These are phyloP conservation scores for Apocheima hispidaria DNA, from an alignment of 2,888 invertebrate genomes.

Conservation along the genomic window DNA sequence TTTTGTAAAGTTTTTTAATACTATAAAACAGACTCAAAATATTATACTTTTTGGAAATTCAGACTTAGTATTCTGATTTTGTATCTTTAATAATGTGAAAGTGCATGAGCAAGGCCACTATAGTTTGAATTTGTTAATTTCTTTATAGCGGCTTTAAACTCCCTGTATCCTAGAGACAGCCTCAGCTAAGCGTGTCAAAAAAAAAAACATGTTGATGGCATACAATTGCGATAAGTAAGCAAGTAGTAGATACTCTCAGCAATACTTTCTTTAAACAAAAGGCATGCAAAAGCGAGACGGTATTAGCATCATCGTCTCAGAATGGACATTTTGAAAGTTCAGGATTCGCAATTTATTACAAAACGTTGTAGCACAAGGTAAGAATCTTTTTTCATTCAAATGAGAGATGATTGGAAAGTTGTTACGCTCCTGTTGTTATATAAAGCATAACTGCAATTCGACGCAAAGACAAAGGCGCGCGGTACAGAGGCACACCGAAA, in stretches of 20 bases:
- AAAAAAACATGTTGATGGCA: no score
- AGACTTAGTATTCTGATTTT: no score
- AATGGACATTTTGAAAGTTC: slow-evolving; percentile 51
- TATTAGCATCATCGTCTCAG: background rate
- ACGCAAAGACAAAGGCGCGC: slow-evolving; percentile 74
- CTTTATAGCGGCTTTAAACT: no score
- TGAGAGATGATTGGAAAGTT: slow-evolving; percentile 71
- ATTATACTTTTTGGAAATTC: no score
- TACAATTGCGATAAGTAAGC: background rate
- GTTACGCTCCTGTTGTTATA: slow-evolving; percentile 79
- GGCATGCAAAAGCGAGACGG: background rate
- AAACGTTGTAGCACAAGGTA: slow-evolving; percentile 51
- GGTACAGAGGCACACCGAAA: slow-evolving; percentile 72
- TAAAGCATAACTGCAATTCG: slow-evolving; percentile 82
- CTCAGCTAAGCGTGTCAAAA: no score
- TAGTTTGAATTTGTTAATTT: no score
- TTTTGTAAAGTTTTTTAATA: no score
- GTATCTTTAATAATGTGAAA: no score
- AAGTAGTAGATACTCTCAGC: background rate
- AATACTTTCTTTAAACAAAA: slow-evolving; percentile 25
- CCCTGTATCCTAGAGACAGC: no score
- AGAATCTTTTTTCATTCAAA: slow-evolving; percentile 61
- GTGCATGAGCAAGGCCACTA: no score
- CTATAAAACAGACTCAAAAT: no score
- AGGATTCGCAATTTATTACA: slow-evolving; percentile 59